Base-by-base conservation (phyloP, 1,140 invertebrate species). In the Bombus pascuorum region DNA sequence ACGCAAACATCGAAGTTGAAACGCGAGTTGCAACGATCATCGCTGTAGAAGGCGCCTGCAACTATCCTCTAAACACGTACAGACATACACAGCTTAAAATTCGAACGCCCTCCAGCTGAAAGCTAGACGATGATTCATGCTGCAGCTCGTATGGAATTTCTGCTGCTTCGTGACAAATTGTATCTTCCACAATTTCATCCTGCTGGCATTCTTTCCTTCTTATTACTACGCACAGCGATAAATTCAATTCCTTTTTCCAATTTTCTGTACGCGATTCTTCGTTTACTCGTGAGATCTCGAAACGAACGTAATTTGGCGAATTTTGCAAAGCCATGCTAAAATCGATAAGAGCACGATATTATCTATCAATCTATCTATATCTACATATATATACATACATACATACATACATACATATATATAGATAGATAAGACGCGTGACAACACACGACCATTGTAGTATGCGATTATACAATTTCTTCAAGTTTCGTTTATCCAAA, bases 111-210 rank as follows among this genome's bases (percentile, higher is more conserved):
- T 32, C 59, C 72, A 32, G 44, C 34, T 66, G 37, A 53, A 80
- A 80, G 78, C 44, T 34, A 44, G 71, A 74, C 71, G 57, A 82
- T 82, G 81, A 80, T 62, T 75, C 71, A 75, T 59, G 32, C 37
- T 15, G 28, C 1, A 39, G 39, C 39, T 44, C 39, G 57, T 44
- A 34, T 62, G 37, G 53, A 82, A 82, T 80, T 80, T 62, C 68
- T 71, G 32, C 57, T 65, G 44, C 57, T 65, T 32, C 53, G 32
- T 65, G 53, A 74, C 78, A 42, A 70, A 47, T n/a, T 71, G 25
- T 25, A 47, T 68, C 39, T 28, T 79, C 42, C 42, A 79, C 62
- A 5, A n/a, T 79, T 59, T 39, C 62, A 47, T 80, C n/a, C n/a
- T 18, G 76, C 32, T 44, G 15, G 59, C 76, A 78, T 42, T 78